Evolutionary conservation across 2,797 vertebrate species (phyloP).

Genomic region (Lerista edwardsae): DNA sequence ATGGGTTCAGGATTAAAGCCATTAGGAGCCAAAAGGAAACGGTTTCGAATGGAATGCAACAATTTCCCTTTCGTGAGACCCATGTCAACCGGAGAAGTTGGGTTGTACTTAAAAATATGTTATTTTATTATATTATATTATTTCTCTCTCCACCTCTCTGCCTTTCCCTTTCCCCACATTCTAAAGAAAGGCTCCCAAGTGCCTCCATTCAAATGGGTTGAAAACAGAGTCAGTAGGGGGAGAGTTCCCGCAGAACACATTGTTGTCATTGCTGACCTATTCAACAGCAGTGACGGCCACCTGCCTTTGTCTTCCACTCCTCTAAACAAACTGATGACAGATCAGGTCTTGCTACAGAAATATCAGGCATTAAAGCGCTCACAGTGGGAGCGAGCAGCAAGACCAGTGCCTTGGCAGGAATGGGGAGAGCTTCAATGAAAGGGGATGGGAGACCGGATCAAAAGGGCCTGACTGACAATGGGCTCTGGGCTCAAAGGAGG

Average conservation of each 20-base stretch:
- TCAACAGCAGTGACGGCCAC: slow-evolving; percentile 59
- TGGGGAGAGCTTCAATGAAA: slow-evolving; percentile 64
- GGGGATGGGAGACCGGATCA: slow-evolving; percentile 55
- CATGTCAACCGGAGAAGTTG: slow-evolving; percentile 20
- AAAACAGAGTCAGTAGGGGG: slow-evolving; percentile 68
- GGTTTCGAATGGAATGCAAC: slow-evolving; percentile 33
- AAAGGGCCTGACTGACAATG: slow-evolving; percentile 64
- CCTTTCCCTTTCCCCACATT: slow-evolving; percentile 56
- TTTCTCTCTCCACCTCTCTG: slow-evolving; percentile 52
- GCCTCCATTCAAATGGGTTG: slow-evolving; percentile 63
- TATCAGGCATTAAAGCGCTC: slow-evolving; percentile 59
- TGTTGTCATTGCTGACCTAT: slow-evolving; percentile 68
- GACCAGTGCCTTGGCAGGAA: slow-evolving; percentile 59
- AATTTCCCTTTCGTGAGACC: slow-evolving; percentile 24
- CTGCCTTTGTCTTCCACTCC: slow-evolving; percentile 69
- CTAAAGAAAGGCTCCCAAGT: slow-evolving; percentile 66
- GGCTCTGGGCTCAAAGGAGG: slow-evolving; percentile 49
- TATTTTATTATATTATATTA: too few relatives aligned
- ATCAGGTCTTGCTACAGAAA: slow-evolving; percentile 54
- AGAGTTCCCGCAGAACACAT: slow-evolving; percentile 58
- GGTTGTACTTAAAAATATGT: slow-evolving; percentile 29
- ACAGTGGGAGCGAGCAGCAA: slow-evolving; percentile 64
- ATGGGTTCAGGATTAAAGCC: slow-evolving; percentile 7
- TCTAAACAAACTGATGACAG: slow-evolving; percentile 59
- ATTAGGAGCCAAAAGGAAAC: slow-evolving; percentile 34